These are phyloP conservation scores for Diaphora mendica DNA, from an alignment of 2,888 invertebrate species.

Conservation along the genomic window DNA sequence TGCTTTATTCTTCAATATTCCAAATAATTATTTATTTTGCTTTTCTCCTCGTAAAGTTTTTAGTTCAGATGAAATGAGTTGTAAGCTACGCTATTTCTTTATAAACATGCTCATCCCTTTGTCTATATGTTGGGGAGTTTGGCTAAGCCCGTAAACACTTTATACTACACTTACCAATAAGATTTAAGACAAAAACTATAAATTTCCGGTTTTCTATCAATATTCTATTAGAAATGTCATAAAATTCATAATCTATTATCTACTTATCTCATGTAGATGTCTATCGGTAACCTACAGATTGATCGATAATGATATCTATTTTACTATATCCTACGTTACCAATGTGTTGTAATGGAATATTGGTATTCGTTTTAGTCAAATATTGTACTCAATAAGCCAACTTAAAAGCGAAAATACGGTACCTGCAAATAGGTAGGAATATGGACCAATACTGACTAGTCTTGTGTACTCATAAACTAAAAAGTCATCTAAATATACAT, in stretches of 20 bases:
- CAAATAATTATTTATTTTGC: constrained; percentile 38
- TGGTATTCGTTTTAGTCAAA: constrained; percentile 59
- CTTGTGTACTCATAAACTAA: constrained; percentile 11
- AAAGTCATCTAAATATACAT: neutral
- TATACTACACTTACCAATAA: constrained; percentile 72
- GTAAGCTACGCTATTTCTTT: constrained; percentile 72
- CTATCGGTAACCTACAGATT: constrained; percentile 62
- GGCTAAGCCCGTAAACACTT: constrained; percentile 62
- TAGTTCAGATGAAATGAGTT: constrained; percentile 55
- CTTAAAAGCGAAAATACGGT: constrained; percentile 60
- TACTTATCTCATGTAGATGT: constrained; percentile 66
- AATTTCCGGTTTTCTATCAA: constrained; percentile 62
- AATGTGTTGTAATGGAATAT: constrained; percentile 85
- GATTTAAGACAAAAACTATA: constrained; percentile 64
- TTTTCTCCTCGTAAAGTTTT: constrained; percentile 45
- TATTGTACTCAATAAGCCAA: constrained; percentile 54
- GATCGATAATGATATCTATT: constrained; percentile 57
- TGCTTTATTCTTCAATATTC: constrained; percentile 50
- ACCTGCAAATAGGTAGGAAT: constrained; percentile 46
- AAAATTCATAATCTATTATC: constrained; percentile 65
- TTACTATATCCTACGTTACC: constrained; percentile 65
- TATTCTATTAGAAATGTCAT: constrained; percentile 61
- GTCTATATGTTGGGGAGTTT: constrained; percentile 75
- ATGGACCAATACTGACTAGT: constrained; percentile 48
- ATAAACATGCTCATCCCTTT: constrained; percentile 80